A percentile compares a stretch with the other conserved stretches of the same genome.
Conservation (phyloP, 1,140 invertebrate species). For the Drosophila willistoni region DNA sequence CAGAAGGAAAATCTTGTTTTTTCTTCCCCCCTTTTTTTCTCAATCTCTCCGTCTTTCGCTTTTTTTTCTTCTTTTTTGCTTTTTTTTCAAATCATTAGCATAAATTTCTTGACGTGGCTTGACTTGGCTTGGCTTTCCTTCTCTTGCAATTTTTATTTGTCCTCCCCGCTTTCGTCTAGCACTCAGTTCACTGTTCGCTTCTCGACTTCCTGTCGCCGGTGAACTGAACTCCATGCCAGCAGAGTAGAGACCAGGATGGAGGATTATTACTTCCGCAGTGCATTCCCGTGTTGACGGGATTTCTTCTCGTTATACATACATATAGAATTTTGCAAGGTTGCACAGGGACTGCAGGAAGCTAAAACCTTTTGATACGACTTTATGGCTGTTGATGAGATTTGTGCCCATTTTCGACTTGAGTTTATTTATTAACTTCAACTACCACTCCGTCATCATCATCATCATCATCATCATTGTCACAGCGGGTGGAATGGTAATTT, state of each 20-base stretch:
- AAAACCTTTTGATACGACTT: slow-evolving; percentile 53
- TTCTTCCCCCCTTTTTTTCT: slow-evolving; percentile 8
- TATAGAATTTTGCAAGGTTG: slow-evolving; percentile 2
- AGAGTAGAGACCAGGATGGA: background rate
- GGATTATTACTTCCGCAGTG: slow-evolving; percentile 50
- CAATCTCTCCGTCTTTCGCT: background rate
- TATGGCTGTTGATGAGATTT: slow-evolving; percentile 67
- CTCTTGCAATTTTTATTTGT: slow-evolving; percentile 7
- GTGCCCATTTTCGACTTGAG: slow-evolving; percentile 45
- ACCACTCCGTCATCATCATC: background rate
- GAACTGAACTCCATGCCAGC: slow-evolving; percentile 13
- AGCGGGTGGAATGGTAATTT: slow-evolving; percentile 49
- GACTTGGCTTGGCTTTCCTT: slow-evolving; percentile 24
- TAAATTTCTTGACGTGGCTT: slow-evolving; percentile 64
- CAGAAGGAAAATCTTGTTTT: slow-evolving; percentile 45
- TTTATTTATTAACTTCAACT: slow-evolving; percentile 57
- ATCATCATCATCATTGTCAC: background rate
- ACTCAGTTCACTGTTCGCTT: slow-evolving; percentile 7
- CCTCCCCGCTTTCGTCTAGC: background rate
- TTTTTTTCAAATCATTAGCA: slow-evolving; percentile 67
- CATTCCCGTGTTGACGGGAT: slow-evolving; percentile 40
- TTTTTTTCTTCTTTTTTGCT: slow-evolving; percentile 31
- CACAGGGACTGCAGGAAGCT: slow-evolving; percentile 48
- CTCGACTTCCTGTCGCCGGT: slow-evolving; percentile 51
- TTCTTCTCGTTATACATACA: slow-evolving; percentile 20